A percentile compares a stretch with the other conserved stretches of the same genome.
These are phyloP conservation scores for Patiria miniata DNA, from an alignment of 35 echinoderm and acorn worm species.

Conservation along the genomic window DNA sequence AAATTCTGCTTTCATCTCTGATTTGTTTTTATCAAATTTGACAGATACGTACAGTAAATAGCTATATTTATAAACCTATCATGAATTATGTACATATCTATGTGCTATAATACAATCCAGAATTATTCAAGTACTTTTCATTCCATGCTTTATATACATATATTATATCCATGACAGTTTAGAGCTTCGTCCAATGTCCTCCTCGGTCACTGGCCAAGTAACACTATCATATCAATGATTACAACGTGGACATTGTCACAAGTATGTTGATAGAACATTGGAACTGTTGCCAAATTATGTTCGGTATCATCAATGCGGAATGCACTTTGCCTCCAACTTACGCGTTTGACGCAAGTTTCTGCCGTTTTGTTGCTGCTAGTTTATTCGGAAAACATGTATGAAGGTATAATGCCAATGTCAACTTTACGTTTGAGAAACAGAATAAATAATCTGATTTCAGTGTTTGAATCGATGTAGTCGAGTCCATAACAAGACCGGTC, in stretches of 20 bases:
- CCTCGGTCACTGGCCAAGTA: not conserved
- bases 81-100: slow-evolving; percentile 21
- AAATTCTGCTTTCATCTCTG: not conserved
- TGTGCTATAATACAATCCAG: not conserved
- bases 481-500: too few relatives aligned
- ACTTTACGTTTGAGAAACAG: too few relatives aligned
- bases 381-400: too few relatives aligned
- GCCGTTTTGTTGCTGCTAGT: too few relatives aligned
- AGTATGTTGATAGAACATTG: not conserved
- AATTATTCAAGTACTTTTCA: slow-evolving; percentile 5
- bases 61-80: slow-evolving; percentile 11
- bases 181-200: not conserved
- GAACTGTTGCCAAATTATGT: not conserved
- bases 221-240: not conserved
- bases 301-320: too few relatives aligned
- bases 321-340: too few relatives aligned
- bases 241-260: too few relatives aligned
- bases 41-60: not conserved
- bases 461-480: too few relatives aligned
- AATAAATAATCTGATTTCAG: too few relatives aligned
- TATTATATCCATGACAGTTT: not conserved
- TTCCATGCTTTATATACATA: not conserved
- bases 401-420: too few relatives aligned
- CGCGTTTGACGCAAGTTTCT: too few relatives aligned
- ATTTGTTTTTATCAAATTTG: not conserved